Conservation (phyloP, 1,140 invertebrate genomes). For the Muscidifurax raptorellus region DNA sequence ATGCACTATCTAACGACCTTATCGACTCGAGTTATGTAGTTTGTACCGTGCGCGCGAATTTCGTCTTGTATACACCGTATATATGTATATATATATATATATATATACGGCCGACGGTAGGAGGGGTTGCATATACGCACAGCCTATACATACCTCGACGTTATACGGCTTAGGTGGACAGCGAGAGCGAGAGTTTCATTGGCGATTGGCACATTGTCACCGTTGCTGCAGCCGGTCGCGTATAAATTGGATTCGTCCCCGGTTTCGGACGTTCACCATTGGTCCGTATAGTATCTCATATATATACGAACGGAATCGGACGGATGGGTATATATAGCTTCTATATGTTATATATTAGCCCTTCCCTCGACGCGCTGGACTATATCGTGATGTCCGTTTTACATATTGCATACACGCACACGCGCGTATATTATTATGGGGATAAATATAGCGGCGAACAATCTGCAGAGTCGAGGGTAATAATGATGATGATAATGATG, state of each 20-base stretch:
- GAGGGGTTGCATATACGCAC: neutral
- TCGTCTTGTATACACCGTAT: neutral
- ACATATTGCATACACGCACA: neutral
- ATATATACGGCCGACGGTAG: neutral
- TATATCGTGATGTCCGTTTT: neutral
- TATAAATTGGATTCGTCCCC: slow-evolving; percentile 33
- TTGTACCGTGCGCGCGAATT: neutral
- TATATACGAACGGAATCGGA: neutral
- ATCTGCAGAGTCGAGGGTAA: neutral
- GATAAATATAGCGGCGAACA: neutral
- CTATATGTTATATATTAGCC: neutral
- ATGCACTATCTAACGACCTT: slow-evolving; percentile 3
- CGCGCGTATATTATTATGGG: neutral
- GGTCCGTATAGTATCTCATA: neutral
- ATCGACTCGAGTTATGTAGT: slow-evolving; percentile 6
- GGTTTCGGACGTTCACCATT: neutral
- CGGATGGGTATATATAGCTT: no score
- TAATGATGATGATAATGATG: neutral
- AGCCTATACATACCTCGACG: neutral
- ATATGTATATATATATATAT: neutral
- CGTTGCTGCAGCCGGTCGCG: slow-evolving; percentile 8
- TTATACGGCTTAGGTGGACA: neutral
- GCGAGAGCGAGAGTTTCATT: slow-evolving; percentile 15
- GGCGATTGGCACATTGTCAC: slow-evolving; percentile 45
- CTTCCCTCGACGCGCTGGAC: neutral